phyloP scores from a whole-genome alignment of 2,113 vertebrate genomes.

The Struthio camelus region DNA sequence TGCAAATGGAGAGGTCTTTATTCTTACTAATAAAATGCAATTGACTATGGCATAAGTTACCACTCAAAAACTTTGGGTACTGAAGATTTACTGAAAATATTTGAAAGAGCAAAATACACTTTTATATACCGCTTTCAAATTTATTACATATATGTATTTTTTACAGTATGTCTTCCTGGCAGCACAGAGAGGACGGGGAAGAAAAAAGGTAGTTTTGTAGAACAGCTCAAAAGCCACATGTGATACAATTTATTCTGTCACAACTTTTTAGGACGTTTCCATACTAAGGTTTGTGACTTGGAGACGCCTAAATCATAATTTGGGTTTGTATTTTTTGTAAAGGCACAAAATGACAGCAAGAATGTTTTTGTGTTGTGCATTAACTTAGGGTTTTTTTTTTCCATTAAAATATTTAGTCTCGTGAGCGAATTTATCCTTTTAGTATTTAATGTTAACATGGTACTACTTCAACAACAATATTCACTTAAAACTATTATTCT shows the following conservation, averaged over 20 bases:
- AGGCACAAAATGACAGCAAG: not conserved
- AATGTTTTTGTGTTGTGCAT: not conserved
- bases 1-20: not conserved
- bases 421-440: not conserved
- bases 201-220: accelerated
- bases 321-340: not conserved
- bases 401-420: not conserved
- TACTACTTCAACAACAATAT: not conserved
- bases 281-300: not conserved
- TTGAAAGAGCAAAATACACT: not conserved
- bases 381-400: not conserved
- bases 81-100: not conserved
- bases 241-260: not conserved
- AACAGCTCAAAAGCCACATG: not conserved
- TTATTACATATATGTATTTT: not conserved
- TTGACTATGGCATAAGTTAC: not conserved
- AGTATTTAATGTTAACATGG: not conserved
- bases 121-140: not conserved
- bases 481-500: not conserved
- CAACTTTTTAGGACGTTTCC: not conserved
- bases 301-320: not conserved
- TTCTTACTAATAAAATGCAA: not conserved
- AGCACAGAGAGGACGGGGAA: not conserved
- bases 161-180: not conserved
- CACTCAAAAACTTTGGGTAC: not conserved